phyloP scores from a whole-genome alignment of 2,113 vertebrate genomes.

The Channa maculata region DNA sequence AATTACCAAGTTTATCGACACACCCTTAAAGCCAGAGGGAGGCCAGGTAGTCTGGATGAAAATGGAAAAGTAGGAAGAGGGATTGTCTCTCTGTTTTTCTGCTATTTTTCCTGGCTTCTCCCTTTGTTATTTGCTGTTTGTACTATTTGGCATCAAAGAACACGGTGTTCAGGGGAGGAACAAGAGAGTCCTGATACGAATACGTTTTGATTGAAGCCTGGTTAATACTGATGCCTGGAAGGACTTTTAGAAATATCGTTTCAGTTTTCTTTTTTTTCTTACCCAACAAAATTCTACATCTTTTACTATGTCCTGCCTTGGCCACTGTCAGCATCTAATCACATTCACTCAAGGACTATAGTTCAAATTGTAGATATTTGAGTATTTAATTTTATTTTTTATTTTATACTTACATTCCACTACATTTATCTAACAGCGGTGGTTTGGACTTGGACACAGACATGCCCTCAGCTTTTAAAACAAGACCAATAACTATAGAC shows the following conservation, averaged over 20 bases:
- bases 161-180: slow-evolving; percentile 32
- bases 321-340: background rate
- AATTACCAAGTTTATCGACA: slow-evolving; percentile 41
- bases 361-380: no score
- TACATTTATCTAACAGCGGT: no score
- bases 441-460: no score
- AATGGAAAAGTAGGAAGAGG: slow-evolving; percentile 34
- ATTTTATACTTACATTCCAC: no score
- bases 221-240: slow-evolving; percentile 46
- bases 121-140: slow-evolving; percentile 40
- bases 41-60: slow-evolving; percentile 22
- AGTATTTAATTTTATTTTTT: no score
- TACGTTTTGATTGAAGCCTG: slow-evolving; percentile 51
- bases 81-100: slow-evolving; percentile 42
- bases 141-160: slow-evolving; percentile 55
- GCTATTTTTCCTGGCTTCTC: slow-evolving; percentile 26
- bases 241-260: slow-evolving; percentile 33
- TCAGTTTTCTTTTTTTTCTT: background rate
- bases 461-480: no score
- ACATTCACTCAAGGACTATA: no score
- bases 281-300: background rate
- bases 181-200: slow-evolving; percentile 48
- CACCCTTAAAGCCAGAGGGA: slow-evolving; percentile 32
- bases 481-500: no score
- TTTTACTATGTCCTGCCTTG: background rate